phyloP scores from a whole-genome alignment of 2,797 vertebrate genomes.

The Sphenopsis melanotis region DNA sequence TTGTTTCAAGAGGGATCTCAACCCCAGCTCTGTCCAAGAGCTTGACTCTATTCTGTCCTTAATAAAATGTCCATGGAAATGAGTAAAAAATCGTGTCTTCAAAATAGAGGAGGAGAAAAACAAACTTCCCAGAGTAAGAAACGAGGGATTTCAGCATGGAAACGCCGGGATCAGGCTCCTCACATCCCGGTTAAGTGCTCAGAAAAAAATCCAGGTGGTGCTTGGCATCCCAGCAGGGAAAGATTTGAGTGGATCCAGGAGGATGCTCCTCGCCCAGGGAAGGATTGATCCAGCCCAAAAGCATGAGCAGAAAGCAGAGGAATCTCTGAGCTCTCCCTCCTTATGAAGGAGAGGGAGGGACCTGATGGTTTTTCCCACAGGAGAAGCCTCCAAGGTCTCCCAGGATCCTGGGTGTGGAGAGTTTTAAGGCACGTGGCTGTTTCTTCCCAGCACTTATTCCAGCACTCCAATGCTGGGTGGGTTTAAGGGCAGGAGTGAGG shows the following conservation, averaged over 20 bases:
- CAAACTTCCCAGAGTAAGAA: not conserved
- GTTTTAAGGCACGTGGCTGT: not conserved
- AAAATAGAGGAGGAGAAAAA: not conserved
- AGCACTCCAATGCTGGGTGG: accelerated
- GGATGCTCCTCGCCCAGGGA: accelerated
- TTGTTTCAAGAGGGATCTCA: conserved; percentile 25
- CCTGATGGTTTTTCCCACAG: not conserved
- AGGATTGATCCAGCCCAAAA: not conserved
- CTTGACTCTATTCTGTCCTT: not conserved
- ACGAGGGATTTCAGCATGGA: not conserved
- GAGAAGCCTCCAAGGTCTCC: not conserved
- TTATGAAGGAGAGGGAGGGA: accelerated
- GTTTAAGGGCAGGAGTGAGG: not conserved
- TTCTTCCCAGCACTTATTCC: not conserved
- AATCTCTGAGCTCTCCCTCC: not conserved
- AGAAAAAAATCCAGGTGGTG: accelerated
- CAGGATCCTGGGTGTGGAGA: accelerated
- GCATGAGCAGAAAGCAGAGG: not conserved
- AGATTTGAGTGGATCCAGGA: not conserved
- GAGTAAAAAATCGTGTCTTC: not conserved
- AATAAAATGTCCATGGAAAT: not conserved
- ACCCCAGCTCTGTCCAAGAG: conserved; percentile 33
- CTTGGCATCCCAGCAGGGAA: not conserved
- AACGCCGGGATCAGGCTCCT: not conserved
- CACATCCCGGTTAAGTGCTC: not conserved